Evolutionary conservation across 2,888 invertebrate genomes (phyloP).

Genomic region (Hirtodrosophila trivittata): DNA sequence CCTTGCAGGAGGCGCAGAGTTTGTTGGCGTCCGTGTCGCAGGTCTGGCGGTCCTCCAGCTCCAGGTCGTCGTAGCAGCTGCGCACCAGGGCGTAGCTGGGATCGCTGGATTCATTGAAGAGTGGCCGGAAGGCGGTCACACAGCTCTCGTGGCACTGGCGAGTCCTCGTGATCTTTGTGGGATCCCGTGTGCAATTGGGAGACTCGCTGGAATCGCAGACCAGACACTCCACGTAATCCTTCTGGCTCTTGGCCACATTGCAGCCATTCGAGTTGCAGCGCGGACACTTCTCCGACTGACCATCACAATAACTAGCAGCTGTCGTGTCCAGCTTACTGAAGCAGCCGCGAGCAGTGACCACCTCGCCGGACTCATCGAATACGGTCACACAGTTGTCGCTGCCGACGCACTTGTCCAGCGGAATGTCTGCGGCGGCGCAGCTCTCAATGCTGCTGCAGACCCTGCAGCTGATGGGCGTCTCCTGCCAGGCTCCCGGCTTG

Average conservation of each 20-base stretch:
- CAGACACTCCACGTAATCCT: conserved; percentile 74
- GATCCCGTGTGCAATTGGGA: conserved; percentile 57
- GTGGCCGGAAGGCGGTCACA: conserved; percentile 74
- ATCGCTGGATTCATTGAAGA: conserved; percentile 65
- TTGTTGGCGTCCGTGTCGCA: conserved; percentile 62
- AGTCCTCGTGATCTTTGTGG: conserved; percentile 38
- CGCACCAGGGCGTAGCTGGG: conserved; percentile 75
- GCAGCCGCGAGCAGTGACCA: conserved; percentile 76
- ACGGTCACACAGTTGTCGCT: conserved; percentile 78
- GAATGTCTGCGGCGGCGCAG: conserved; percentile 36
- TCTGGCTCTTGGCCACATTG: conserved; percentile 66
- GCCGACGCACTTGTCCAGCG: conserved; percentile 53
- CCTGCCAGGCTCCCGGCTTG: conserved; percentile 79
- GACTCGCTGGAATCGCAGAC: conserved; percentile 71
- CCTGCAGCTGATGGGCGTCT: conserved; percentile 71
- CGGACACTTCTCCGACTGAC: conserved; percentile 63
- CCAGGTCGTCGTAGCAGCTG: conserved; percentile 80
- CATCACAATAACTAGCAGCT: conserved; percentile 59
- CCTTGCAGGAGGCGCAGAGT: conserved; percentile 65
- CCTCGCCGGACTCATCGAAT: conserved; percentile 56
- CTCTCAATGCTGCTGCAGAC: conserved; percentile 59
- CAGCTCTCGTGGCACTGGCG: conserved; percentile 75
- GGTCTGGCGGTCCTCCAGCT: conserved; percentile 64
- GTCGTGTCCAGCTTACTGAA: conserved; percentile 44
- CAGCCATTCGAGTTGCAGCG: conserved; percentile 82